Conservation (phyloP, 2,113 vertebrate genomes). For the Telmatochromis sp. region DNA sequence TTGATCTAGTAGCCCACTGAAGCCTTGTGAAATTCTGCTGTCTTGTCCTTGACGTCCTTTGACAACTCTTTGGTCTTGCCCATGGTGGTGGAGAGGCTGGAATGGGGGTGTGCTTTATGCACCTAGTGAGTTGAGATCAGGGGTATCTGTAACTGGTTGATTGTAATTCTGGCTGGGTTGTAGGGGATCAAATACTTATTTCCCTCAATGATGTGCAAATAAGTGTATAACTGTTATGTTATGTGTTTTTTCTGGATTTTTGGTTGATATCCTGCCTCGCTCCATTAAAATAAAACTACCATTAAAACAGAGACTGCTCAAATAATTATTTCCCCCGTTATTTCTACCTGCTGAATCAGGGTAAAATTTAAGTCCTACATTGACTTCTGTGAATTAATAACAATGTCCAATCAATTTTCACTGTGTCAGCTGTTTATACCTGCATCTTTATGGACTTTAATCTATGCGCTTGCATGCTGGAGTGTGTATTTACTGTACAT, state of each 20-base stretch:
- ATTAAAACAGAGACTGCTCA: background rate
- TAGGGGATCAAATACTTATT: background rate
- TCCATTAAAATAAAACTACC: background rate
- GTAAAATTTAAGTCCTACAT: background rate
- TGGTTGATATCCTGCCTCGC: fast-evolving
- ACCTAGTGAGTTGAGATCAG: background rate
- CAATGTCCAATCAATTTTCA: background rate
- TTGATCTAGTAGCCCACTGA: background rate
- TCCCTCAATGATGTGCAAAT: background rate
- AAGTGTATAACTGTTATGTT: background rate
- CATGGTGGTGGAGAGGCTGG: background rate
- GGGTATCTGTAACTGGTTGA: background rate
- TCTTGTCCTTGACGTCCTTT: background rate
- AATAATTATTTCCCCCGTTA: background rate
- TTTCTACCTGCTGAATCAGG: background rate
- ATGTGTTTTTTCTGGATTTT: background rate
- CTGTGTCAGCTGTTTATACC: background rate
- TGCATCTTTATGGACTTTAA: background rate
- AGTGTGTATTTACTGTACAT: background rate
- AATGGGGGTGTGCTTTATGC: background rate
- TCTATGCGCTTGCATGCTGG: background rate
- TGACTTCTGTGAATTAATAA: background rate
- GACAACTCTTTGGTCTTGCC: background rate
- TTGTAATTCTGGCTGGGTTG: background rate
- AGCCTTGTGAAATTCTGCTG: background rate